Percentiles rank a stretch among this genome's conserved stretches.
Conservation (phyloP, 2,113 vertebrate genomes). For the Psephotus haematonotus region DNA sequence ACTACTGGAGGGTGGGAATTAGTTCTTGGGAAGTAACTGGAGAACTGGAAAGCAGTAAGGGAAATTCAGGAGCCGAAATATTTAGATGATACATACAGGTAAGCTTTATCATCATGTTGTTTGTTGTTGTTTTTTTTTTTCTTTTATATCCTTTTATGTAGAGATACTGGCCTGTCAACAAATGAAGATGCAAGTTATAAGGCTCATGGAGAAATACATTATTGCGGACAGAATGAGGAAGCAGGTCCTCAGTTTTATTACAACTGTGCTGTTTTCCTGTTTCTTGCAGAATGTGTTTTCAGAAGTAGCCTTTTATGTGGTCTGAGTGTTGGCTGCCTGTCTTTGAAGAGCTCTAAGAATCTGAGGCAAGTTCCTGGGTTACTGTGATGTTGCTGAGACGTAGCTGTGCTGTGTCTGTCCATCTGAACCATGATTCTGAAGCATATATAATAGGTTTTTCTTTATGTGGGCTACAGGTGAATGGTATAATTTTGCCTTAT, state of each 20-base stretch:
- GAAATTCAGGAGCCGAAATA: background rate
- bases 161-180: background rate
- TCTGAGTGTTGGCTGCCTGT: background rate
- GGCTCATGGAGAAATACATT: background rate
- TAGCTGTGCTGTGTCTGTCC: background rate
- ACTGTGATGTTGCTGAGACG: background rate
- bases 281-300: background rate
- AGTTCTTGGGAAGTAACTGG: background rate
- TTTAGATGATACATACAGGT: background rate
- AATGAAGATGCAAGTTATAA: background rate
- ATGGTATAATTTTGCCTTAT: background rate
- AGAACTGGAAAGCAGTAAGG: background rate
- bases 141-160: background rate
- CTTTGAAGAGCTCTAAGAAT: background rate
- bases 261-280: background rate
- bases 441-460: background rate
- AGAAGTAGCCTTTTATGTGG: background rate
- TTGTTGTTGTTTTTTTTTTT: background rate
- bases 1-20: background rate
- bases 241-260: background rate
- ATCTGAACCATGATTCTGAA: background rate
- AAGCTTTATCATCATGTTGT: background rate
- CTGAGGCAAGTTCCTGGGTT: background rate
- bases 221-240: background rate
- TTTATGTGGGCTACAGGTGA: background rate